phyloP scores from a whole-genome alignment of 2,797 vertebrate species.

The Ctenopoma kingsleyae region DNA sequence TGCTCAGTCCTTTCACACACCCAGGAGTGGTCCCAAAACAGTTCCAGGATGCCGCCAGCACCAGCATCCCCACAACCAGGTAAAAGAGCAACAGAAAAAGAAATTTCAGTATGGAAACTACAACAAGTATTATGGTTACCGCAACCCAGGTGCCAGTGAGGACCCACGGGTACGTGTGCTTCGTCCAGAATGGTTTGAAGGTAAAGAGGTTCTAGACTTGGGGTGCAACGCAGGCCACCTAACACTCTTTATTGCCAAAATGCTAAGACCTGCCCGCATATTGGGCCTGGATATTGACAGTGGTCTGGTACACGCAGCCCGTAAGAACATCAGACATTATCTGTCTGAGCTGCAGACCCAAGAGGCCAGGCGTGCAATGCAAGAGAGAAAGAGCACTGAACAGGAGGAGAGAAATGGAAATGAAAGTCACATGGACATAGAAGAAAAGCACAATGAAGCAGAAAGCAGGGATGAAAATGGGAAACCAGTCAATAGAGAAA shows the following conservation, averaged over 20 bases:
- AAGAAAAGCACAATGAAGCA: constrained; percentile 51
- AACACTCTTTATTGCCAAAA: constrained; percentile 92
- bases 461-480: constrained; percentile 63
- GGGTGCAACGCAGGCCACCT: constrained; percentile 94
- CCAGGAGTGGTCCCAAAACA: constrained; percentile 57
- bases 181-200: constrained; percentile 90
- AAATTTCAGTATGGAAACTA: constrained; percentile 97
- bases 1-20: constrained; percentile 72
- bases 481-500: constrained; percentile 49
- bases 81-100: constrained; percentile 68
- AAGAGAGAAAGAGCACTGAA: constrained; percentile 51
- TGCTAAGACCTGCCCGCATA: constrained; percentile 86
- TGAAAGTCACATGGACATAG: constrained; percentile 47
- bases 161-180: constrained; percentile 87
- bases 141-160: constrained; percentile 89
- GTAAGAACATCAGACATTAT: constrained; percentile 94
- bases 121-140: constrained; percentile 95
- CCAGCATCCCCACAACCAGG: constrained; percentile 60
- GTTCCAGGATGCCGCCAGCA: constrained; percentile 64
- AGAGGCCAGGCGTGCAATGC: constrained; percentile 70
- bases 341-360: constrained; percentile 87
- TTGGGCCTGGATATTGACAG: constrained; percentile 92
- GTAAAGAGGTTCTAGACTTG: constrained; percentile 91
- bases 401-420: constrained; percentile 52
- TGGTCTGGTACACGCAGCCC: constrained; percentile 87